These are phyloP conservation scores for Atherinomorus stipes DNA, from an alignment of 2,113 vertebrate species.

Conservation along the genomic window DNA sequence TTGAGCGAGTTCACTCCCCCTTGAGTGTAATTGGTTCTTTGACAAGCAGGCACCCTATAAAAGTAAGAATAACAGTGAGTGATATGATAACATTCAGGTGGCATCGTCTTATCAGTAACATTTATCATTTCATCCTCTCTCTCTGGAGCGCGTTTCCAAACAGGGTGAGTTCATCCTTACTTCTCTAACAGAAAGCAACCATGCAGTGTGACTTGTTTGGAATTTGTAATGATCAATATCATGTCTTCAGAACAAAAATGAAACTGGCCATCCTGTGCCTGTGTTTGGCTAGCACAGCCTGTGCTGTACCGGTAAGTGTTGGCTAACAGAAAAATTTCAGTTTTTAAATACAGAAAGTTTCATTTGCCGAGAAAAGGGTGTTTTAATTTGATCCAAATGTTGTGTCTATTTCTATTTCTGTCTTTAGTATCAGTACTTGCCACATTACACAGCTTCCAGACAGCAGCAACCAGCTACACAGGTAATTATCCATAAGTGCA, in stretches of 20 bases:
- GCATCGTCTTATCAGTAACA: slow-evolving; percentile 21
- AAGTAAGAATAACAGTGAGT: slow-evolving; percentile 28
- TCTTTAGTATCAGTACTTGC: slow-evolving; percentile 69
- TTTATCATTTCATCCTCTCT: slow-evolving; percentile 1
- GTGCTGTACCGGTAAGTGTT: slow-evolving; percentile 77
- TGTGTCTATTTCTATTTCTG: slow-evolving; percentile 20
- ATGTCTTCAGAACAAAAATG: slow-evolving; percentile 65
- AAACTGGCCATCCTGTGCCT: slow-evolving; percentile 72
- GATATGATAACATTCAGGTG: slow-evolving; percentile 8
- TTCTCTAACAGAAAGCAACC: not conserved
- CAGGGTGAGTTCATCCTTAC: slow-evolving; percentile 52
- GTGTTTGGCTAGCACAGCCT: slow-evolving; percentile 70
- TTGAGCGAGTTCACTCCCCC: slow-evolving; percentile 51
- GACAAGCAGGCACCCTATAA: slow-evolving; percentile 60
- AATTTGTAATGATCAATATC: slow-evolving; percentile 2
- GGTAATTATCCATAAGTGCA: slow-evolving; percentile 56
- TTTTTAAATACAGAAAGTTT: not conserved
- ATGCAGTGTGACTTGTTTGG: not conserved
- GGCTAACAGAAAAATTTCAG: not conserved
- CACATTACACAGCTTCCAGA: slow-evolving; percentile 69
- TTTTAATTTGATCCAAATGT: not conserved
- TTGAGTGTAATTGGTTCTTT: slow-evolving; percentile 45
- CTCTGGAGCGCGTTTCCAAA: slow-evolving; percentile 1
- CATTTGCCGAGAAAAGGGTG: not conserved
- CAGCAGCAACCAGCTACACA: slow-evolving; percentile 60